A percentile compares a stretch with the other conserved stretches of the same genome.
phyloP scores from a whole-genome alignment of 2,888 invertebrate species.

The Lottia scabra region DNA sequence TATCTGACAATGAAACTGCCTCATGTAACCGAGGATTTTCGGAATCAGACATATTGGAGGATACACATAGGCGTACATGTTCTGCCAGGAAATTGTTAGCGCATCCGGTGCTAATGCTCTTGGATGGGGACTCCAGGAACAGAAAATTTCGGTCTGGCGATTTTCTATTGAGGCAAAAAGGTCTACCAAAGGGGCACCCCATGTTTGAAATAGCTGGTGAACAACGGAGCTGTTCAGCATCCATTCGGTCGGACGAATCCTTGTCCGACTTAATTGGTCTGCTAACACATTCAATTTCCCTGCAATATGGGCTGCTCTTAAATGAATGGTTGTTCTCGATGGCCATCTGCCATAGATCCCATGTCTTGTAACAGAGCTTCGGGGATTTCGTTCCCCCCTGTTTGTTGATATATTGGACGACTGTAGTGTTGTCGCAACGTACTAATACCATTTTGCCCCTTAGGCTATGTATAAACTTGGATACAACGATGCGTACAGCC shows the following conservation, averaged over 20 bases:
- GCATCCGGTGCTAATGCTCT: conserved; percentile 17
- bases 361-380: neutral
- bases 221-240: too few relatives aligned
- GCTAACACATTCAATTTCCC: conserved; percentile 23
- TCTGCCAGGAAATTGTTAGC: conserved; percentile 19
- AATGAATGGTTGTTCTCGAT: conserved; percentile 25
- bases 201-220: too few relatives aligned
- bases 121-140: conserved; percentile 7
- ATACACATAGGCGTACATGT: conserved; percentile 19
- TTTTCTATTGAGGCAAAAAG: conserved; percentile 20
- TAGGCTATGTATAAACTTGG: neutral
- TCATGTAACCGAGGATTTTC: conserved; percentile 14
- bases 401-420: conserved; percentile 4
- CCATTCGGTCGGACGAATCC: too few relatives aligned
- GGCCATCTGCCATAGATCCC: conserved; percentile 17
- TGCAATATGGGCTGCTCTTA: conserved; percentile 26
- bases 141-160: conserved; percentile 13
- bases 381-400: neutral
- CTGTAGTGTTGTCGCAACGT: conserved; percentile 14
- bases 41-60: conserved; percentile 13
- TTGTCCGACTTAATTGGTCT: conserved; percentile 23
- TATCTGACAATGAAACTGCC: conserved; percentile 13
- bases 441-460: conserved; percentile 4
- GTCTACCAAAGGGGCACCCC: too few relatives aligned
- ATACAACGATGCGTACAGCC: neutral